Evolutionary conservation across 35 echinoderm and acorn worm genomes (phyloP).

Genomic region (Patiria miniata): DNA sequence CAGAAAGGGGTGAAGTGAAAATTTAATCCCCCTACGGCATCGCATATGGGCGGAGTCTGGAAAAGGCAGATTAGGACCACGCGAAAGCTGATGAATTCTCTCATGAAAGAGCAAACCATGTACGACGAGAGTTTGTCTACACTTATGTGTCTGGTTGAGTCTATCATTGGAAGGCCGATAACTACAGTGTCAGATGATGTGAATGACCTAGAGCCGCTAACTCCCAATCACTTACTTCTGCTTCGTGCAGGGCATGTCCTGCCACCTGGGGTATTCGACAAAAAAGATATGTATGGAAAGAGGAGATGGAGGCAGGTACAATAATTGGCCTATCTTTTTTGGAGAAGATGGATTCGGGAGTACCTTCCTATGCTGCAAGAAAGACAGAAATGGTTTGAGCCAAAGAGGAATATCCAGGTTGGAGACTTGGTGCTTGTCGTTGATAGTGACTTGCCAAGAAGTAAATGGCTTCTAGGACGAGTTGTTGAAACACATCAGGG

Average conservation of each 20-base stretch:
- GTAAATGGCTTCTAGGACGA: conserved; percentile 49
- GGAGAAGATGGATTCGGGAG: conserved; percentile 63
- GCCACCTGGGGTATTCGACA: conserved; percentile 39
- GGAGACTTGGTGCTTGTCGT: no score
- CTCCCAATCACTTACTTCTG: conserved; percentile 53
- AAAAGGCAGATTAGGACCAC: no score
- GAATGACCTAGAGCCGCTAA: conserved; percentile 51
- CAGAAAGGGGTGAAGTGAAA: no score
- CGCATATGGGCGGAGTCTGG: no score
- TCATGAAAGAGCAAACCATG: no score
- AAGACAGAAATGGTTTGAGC: no score
- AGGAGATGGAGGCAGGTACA: conserved; percentile 75
- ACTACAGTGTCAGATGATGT: conserved; percentile 69
- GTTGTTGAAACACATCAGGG: no score
- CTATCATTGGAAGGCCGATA: conserved; percentile 49
- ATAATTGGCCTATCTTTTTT: conserved; percentile 70
- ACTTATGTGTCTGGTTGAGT: no score
- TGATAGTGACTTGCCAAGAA: conserved; percentile 27
- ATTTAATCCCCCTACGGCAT: no score
- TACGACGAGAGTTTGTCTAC: no score
- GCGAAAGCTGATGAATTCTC: no score
- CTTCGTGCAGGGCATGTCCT: conserved; percentile 35
- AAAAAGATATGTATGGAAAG: conserved; percentile 52
- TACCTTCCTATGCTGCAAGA: conserved; percentile 58
- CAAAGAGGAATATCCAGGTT: no score